phyloP scores from a whole-genome alignment of 2,113 vertebrate species.

The Corythaixoides concolor region DNA sequence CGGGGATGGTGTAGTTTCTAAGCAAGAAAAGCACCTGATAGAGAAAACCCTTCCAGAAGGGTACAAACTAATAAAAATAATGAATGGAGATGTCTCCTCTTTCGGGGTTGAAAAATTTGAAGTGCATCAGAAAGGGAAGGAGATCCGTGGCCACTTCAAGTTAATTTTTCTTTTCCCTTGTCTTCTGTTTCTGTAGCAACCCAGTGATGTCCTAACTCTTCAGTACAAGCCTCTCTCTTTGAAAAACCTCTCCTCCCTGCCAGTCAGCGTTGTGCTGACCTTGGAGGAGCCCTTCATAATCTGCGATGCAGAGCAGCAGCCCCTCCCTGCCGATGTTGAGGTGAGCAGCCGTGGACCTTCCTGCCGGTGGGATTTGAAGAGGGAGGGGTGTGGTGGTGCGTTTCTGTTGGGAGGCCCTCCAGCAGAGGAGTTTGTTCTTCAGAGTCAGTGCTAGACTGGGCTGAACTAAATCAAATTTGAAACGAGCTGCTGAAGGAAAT shows the following conservation, averaged over 20 bases:
- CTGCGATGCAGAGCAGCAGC: constrained; percentile 46
- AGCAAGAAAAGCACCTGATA: not conserved
- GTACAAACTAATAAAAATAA: not conserved
- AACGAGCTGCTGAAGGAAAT: not conserved
- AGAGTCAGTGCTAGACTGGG: not conserved
- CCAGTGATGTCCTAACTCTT: constrained; percentile 54
- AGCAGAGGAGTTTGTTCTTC: not conserved
- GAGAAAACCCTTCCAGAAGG: not conserved
- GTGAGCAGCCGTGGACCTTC: constrained; percentile 4
- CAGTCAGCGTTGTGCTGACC: constrained; percentile 73
- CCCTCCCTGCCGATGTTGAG: not conserved
- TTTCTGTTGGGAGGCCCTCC: not conserved
- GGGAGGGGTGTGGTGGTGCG: not conserved
- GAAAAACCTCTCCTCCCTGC: constrained; percentile 80
- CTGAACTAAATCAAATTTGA: not conserved
- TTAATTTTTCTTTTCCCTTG: not conserved
- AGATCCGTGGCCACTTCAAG: not conserved
- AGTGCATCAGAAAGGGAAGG: not conserved
- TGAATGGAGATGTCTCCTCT: not conserved
- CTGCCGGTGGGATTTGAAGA: not conserved
- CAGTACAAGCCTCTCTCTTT: constrained; percentile 77
- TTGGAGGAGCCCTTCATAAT: constrained; percentile 78
- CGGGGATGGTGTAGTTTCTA: not conserved
- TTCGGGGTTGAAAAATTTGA: not conserved
- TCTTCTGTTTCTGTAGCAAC: constrained; percentile 60